A percentile compares a stretch with the other conserved stretches of the same genome.
These are phyloP conservation scores for Cynopterus brachyotis DNA, from an alignment of 2,113 vertebrate species.

Conservation along the genomic window DNA sequence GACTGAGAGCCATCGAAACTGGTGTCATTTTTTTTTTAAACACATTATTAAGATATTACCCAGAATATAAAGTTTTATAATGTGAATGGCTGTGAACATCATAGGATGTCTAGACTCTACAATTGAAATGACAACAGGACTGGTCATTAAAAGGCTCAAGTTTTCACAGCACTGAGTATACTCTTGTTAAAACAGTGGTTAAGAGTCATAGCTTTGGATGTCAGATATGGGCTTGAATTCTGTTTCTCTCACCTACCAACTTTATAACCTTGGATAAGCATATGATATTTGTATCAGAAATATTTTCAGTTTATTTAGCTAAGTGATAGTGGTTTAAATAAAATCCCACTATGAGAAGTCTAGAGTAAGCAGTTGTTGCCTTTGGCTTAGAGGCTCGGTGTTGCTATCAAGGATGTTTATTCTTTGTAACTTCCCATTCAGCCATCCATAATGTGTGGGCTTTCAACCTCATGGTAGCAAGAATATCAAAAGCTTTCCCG, in stretches of 20 bases:
- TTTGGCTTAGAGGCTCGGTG: slow-evolving; percentile 26
- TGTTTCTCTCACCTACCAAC: slow-evolving; percentile 40
- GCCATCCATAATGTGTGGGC: neutral
- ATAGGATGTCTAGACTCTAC: neutral
- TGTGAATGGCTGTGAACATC: neutral
- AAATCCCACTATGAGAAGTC: neutral
- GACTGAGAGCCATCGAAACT: neutral
- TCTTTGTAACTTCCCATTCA: neutral
- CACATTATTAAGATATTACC: neutral
- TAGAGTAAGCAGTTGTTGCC: neutral
- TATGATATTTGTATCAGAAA: slow-evolving; percentile 15
- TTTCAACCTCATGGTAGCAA: slow-evolving; percentile 8
- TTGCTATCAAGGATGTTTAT: neutral
- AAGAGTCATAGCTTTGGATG: neutral
- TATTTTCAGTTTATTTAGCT: slow-evolving; percentile 51
- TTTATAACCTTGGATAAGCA: neutral
- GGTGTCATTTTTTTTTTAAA: neutral
- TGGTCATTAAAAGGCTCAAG: neutral
- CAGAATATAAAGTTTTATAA: slow-evolving; percentile 8
- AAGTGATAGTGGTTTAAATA: slow-evolving; percentile 23
- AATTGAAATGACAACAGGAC: neutral
- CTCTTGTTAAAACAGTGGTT: neutral
- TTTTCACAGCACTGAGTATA: neutral
- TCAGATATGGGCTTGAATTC: neutral
- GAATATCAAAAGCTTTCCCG: neutral